These are phyloP conservation scores for Pongo pygmaeus DNA, from an alignment of 2,113 vertebrate genomes.

Conservation along the genomic window DNA sequence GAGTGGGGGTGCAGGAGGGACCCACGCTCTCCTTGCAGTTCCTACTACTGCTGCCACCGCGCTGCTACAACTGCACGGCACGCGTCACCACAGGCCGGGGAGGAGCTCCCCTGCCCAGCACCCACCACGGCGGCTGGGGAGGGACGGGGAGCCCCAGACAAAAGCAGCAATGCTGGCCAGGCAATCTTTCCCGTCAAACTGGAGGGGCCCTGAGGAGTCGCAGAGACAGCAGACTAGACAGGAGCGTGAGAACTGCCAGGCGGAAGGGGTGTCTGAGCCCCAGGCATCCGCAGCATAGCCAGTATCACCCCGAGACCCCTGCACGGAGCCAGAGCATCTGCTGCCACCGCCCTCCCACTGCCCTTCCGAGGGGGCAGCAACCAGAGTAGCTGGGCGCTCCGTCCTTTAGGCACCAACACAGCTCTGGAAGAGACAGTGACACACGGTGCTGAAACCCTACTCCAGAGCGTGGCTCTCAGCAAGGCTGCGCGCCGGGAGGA, in stretches of 20 bases:
- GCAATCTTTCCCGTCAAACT: background rate
- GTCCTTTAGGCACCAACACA: background rate
- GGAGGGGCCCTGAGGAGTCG: background rate
- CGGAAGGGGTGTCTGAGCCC: conserved; percentile 1
- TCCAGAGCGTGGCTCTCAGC: background rate
- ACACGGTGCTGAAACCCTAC: background rate
- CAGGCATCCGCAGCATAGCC: background rate
- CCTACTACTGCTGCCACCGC: background rate
- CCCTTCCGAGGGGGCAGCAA: background rate
- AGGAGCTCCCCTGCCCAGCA: background rate
- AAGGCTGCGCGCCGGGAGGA: background rate
- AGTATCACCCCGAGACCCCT: background rate
- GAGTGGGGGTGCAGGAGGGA: background rate
- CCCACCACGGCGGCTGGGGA: background rate
- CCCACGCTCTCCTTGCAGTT: background rate
- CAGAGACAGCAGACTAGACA: background rate
- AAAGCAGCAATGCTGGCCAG: background rate
- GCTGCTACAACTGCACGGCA: conserved; percentile 9
- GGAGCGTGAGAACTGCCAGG: background rate
- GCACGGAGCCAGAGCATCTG: background rate
- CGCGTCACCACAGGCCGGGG: background rate
- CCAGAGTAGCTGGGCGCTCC: background rate
- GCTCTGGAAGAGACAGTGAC: background rate
- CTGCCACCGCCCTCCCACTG: background rate
- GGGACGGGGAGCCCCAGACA: background rate